Percentiles rank a stretch among this genome's conserved stretches.
Conservation (phyloP, 2,888 invertebrate species). For the Acleris cristana region DNA sequence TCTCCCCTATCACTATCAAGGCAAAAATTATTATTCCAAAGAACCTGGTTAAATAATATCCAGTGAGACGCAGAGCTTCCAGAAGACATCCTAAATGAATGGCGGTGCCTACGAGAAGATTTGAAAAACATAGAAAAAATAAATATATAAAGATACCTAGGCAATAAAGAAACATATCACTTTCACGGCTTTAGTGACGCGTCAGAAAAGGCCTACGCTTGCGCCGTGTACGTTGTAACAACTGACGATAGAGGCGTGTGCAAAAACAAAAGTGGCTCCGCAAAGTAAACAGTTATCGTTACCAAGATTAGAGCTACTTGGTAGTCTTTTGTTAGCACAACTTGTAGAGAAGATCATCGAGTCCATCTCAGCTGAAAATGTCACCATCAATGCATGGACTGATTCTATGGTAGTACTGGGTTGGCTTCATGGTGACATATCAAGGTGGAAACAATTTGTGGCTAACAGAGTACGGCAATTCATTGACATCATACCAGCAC, state of each 20-base stretch:
- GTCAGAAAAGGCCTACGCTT: constrained; percentile 5
- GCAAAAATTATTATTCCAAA: constrained; percentile 31
- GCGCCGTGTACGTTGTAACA: not conserved
- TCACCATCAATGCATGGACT: not conserved
- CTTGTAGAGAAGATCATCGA: not conserved
- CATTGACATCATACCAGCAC: not conserved
- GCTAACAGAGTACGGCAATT: constrained; percentile 1
- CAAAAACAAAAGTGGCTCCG: too few species aligned
- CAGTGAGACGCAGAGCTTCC: not conserved
- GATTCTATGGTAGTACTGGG: constrained; percentile 10
- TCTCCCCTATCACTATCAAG: constrained; percentile 27
- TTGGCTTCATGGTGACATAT: constrained; percentile 1
- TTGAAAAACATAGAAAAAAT: not conserved
- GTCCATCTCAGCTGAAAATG: not conserved
- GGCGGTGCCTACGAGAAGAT: not conserved
- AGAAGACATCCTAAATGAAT: not conserved
- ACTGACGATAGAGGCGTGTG: not conserved
- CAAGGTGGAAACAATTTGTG: constrained; percentile 8
- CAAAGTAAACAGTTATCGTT: too few species aligned
- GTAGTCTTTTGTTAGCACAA: too few species aligned
- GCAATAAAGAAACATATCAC: not conserved
- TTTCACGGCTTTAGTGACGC: constrained; percentile 3
- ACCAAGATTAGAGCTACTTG: too few species aligned
- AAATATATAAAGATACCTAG: not conserved
- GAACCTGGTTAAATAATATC: not conserved